Evolutionary conservation across 2,797 vertebrate species (phyloP).

Genomic region (Propithecus perrieri): DNA sequence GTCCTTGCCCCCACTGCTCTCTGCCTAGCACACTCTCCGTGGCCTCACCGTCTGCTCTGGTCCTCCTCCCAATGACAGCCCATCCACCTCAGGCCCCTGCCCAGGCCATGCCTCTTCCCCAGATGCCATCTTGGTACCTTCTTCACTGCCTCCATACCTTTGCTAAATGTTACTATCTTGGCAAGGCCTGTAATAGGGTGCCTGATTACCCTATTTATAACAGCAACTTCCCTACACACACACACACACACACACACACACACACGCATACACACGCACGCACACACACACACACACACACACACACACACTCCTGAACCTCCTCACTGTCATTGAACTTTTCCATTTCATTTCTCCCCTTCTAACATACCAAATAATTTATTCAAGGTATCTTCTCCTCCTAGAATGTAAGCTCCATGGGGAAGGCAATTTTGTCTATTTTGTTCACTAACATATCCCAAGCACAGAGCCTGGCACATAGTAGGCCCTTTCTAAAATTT

Average conservation of each 20-base stretch:
- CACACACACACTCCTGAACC: not conserved
- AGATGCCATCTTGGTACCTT: not conserved
- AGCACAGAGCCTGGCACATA: not conserved
- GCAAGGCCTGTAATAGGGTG: not conserved
- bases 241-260: not conserved
- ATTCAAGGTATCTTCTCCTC: not conserved
- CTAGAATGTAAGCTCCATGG: not conserved
- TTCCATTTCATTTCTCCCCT: not conserved
- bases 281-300: not conserved
- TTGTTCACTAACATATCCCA: not conserved
- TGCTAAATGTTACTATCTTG: not conserved
- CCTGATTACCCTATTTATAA: not conserved
- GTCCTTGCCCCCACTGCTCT: accelerated
- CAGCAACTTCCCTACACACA: not conserved
- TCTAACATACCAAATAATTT: not conserved
- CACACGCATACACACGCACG: not conserved
- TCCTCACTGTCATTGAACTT: not conserved
- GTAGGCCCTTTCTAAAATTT: not conserved
- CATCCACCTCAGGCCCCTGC: not conserved
- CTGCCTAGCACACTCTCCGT: accelerated
- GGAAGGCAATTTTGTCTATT: not conserved
- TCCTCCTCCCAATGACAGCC: not conserved
- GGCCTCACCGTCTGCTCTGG: not conserved
- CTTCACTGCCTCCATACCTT: accelerated
- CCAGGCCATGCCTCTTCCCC: not conserved